These are phyloP conservation scores for Atrichornis clamosus DNA, from an alignment of 2,113 vertebrate genomes.

Conservation along the genomic window DNA sequence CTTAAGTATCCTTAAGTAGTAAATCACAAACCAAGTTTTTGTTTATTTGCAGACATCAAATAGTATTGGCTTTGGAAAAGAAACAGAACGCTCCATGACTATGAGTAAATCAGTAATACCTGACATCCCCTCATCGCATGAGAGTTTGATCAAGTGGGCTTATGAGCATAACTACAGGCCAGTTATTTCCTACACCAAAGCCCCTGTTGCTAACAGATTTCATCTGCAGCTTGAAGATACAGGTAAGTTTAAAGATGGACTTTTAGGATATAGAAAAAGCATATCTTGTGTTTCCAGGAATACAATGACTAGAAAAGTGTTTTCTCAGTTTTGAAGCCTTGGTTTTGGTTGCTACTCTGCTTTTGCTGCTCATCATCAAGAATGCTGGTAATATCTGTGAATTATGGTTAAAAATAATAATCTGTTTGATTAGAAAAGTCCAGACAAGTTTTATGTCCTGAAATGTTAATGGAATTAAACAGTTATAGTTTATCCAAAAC, in stretches of 20 bases:
- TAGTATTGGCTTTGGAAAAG: constrained; percentile 82
- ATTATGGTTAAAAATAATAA: not conserved
- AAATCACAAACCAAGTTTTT: not conserved
- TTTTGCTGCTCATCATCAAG: not conserved
- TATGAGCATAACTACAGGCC: constrained; percentile 76
- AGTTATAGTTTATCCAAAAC: not conserved
- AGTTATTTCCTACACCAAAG: constrained; percentile 89
- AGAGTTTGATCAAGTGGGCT: constrained; percentile 88
- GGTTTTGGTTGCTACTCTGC: not conserved
- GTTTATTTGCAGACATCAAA: constrained; percentile 81
- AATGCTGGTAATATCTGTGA: not conserved
- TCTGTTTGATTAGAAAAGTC: not conserved
- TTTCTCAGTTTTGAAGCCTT: not conserved
- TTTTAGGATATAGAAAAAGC: not conserved
- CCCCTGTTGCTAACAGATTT: constrained; percentile 88
- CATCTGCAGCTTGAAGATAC: constrained; percentile 81
- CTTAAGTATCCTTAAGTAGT: not conserved
- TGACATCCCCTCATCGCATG: constrained; percentile 79
- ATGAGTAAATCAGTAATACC: constrained; percentile 72
- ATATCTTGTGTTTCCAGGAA: not conserved
- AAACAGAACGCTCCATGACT: constrained; percentile 72
- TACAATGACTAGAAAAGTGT: not conserved
- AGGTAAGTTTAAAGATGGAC: constrained; percentile 72
- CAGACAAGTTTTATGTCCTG: not conserved
- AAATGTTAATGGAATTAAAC: not conserved